Evolutionary conservation across 2,888 invertebrate genomes (phyloP).

Genomic region (Anorthoa munda): DNA sequence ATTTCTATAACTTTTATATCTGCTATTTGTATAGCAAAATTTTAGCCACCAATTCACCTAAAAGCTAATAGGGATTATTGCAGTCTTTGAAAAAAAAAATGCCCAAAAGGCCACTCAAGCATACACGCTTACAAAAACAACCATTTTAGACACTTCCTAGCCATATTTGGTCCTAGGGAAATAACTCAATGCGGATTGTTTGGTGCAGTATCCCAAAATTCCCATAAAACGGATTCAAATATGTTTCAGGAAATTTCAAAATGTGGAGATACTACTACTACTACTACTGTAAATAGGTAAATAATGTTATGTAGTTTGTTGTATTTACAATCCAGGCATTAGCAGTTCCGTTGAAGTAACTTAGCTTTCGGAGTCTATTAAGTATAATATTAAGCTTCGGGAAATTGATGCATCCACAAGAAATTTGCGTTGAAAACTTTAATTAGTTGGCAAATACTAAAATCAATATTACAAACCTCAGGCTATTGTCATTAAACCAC

Average conservation of each 20-base stretch:
- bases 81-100: neutral
- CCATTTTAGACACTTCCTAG: no score
- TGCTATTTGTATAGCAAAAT: no score
- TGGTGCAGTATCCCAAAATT: neutral
- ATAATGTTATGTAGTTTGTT: neutral
- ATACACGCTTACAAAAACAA: no score
- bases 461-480: neutral
- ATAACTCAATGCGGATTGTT: neutral
- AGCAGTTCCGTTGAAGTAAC: neutral
- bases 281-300: neutral
- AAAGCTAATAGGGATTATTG: neutral
- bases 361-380: neutral
- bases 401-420: neutral
- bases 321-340: neutral
- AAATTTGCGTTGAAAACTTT: neutral
- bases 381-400: neutral
- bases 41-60: neutral
- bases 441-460: neutral
- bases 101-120: no score
- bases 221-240: neutral
- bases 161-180: no score
- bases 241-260: neutral
- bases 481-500: neutral
- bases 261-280: neutral
- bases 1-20: no score